A percentile compares a stretch with the other conserved stretches of the same genome.
Conservation (phyloP, 2,888 invertebrate genomes). For the Plusia festucae region DNA sequence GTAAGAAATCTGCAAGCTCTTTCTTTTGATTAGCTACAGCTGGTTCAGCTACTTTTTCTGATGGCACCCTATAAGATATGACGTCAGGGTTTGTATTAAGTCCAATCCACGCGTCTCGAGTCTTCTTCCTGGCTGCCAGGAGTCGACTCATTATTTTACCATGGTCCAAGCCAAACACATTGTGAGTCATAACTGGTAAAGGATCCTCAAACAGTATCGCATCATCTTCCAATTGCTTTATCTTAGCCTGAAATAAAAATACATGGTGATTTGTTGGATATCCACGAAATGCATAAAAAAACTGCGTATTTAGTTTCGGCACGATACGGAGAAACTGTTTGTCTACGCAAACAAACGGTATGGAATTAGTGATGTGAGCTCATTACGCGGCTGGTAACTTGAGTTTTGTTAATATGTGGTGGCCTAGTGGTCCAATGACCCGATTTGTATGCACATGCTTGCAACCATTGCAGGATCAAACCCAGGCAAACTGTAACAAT, state of each 20-base stretch:
- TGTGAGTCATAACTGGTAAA: conserved; percentile 92
- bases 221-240: conserved; percentile 78
- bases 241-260: conserved; percentile 76
- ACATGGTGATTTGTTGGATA: background rate
- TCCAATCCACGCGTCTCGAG: conserved; percentile 87
- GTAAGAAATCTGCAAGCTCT: conserved; percentile 88
- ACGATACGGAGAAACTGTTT: no score
- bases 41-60: conserved; percentile 51
- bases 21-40: conserved; percentile 77
- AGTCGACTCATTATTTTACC: conserved; percentile 90
- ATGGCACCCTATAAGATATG: conserved; percentile 74
- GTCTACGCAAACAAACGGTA: no score
- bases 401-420: no score
- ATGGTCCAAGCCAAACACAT: conserved; percentile 92
- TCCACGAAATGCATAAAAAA: no score
- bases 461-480: no score
- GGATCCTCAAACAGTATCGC: conserved; percentile 75
- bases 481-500: no score
- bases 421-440: no score
- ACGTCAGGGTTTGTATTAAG: conserved; percentile 66
- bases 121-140: conserved; percentile 85
- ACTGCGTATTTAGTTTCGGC: no score
- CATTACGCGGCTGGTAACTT: no score
- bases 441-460: no score
- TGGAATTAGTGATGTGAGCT: no score